Base-by-base conservation (phyloP, 2,888 invertebrate genomes). In the Spodoptera exigua region DNA sequence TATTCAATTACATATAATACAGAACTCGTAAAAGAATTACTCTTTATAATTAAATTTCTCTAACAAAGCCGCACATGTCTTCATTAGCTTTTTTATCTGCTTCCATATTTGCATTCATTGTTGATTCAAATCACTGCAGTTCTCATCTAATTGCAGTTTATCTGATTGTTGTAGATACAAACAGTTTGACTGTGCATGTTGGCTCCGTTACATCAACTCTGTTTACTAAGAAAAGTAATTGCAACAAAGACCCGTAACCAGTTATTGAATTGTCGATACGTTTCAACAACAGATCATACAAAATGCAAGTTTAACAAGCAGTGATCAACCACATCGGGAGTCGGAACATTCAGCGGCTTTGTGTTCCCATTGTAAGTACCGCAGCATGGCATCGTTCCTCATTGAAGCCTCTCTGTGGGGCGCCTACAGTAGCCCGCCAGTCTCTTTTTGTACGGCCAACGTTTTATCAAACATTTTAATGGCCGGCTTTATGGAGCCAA, bases 391-490 rank as follows among this genome's bases (percentile, higher is more conserved):
- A 83, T 82, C 91, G 77, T 75, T 77, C 81, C 80, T 89, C 89
- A 91, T 88, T 88, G 89, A 86, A 81, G 82, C 79, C 84, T 82
- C 92, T 55, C 92, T 72, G 89, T 86, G 89, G 93, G 93, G 93
- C 84, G 91, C 85, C 89, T 68, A 85, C 93, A 83, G 94, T 92
- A 93, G 94, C 93, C 76, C 81, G 82, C 75, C 86, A 81, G 87
- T 90, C 85, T 92, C 91, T 93, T 93, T 92, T 93, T 94, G 89
- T 93, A 85, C 87, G 82, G 76, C 87, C 89, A 90, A 86, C 91
- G 85, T 93, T 91, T 90, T 92, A 94, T 92, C 93, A 93, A 94
- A 93, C 93, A 93, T 90, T 89, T 90, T 93, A 93, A 93, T 94
- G 93, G 92, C 83, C 90, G 90, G 91, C 92, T 90, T 93, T 93